Base-by-base conservation (phyloP, 2,797 vertebrate genomes). In the Heterohyrax brucei region DNA sequence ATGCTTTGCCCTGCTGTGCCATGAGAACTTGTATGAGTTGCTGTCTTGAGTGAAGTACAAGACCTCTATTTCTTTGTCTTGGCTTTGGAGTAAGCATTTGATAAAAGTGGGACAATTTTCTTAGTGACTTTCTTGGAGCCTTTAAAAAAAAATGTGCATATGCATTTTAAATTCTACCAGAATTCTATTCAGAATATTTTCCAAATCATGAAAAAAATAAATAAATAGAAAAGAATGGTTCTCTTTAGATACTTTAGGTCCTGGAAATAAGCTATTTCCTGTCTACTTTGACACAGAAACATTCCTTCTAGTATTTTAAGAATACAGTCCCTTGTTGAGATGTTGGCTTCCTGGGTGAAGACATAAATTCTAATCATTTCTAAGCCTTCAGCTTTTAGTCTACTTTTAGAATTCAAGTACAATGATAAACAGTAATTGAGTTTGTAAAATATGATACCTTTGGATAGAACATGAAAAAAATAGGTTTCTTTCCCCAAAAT, bases 231-330 rank as follows among this genome's bases (percentile, higher is more conserved):
- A 92, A 80, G 16, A 82, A 88, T 85, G 9, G n/a, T 94, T 94
- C 80, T 96, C 19, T 82, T 93, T 64, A 76, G 92, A 88, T 88
- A 66, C 89, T 93, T 83, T 88, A 82, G 10, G 30, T 88, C 93
- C 61, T 91, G 82, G 81, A 95, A 95, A 94, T 72, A 94, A 91
- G 48, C 82, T 87, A 91, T 96, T 97, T 96, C 87, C 96, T 96
- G 84, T 94, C 56, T 28, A 96, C 68, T 89, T 24, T 95, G 83
- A 82, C 3, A 1, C 75, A 95, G 70, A 75, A 96, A 50, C 81
- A 66, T 94, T 93, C 89, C 86, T 96, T n/a, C 5, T 14, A 24
- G 50, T 72, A 89, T 93, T 68, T 64, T 59, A 81, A 94, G 85
- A 96, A 59, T 86, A 77, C 26, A 80, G 70, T 59, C 30, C 83